phyloP scores from a whole-genome alignment of 2,113 vertebrate species.

The Phalacrocorax brasilianus region DNA sequence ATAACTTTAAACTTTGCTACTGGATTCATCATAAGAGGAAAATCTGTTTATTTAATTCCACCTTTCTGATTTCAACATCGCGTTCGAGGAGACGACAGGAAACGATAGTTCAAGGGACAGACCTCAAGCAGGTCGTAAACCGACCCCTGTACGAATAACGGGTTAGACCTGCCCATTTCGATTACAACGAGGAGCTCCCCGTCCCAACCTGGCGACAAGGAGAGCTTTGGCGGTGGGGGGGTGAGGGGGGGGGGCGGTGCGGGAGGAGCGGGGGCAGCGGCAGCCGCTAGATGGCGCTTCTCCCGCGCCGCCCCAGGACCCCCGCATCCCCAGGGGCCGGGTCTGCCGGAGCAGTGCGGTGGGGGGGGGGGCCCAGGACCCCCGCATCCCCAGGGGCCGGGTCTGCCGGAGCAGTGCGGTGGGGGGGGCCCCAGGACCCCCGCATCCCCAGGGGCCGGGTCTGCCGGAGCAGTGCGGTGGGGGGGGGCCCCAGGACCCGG shows the following conservation, averaged over 20 bases:
- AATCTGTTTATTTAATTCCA: neutral
- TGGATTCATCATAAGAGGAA: neutral
- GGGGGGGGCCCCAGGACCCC: too few species aligned
- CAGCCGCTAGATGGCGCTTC: neutral
- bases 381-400: too few species aligned
- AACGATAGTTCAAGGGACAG: rapidly evolving
- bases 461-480: too few species aligned
- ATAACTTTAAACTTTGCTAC: neutral
- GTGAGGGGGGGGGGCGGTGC: too few species aligned
- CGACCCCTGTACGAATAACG: rapidly evolving
- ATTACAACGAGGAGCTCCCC: rapidly evolving
- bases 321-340: too few species aligned
- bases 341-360: too few species aligned
- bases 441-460: too few species aligned
- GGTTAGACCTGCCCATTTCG: rapidly evolving
- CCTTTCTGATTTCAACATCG: neutral
- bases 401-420: too few species aligned
- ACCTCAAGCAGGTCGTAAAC: neutral
- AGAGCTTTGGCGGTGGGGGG: too few species aligned
- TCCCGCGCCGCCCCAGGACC: neutral
- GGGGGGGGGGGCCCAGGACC: too few species aligned
- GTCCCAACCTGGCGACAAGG: rapidly evolving
- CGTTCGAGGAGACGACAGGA: rapidly evolving
- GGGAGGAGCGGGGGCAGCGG: neutral
- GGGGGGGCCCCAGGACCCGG: too few species aligned